These are phyloP conservation scores for Palythoa grandiflora DNA, from an alignment of 92 coral and sea anemone species.

Conservation along the genomic window DNA sequence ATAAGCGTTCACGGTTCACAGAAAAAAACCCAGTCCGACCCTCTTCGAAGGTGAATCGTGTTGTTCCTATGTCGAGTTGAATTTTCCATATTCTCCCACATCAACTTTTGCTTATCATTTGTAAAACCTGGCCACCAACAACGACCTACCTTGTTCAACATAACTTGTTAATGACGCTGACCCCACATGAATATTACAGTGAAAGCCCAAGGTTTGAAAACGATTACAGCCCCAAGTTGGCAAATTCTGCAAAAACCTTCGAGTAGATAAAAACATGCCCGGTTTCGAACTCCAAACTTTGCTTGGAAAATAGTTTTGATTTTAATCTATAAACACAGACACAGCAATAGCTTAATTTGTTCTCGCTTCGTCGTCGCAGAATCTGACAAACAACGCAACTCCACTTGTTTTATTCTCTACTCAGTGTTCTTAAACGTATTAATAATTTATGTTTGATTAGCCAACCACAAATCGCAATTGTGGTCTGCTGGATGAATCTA, in stretches of 20 bases:
- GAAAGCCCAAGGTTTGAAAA: not conserved
- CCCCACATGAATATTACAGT: not conserved
- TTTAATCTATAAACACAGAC: not conserved
- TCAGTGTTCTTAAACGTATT: too few relatives aligned
- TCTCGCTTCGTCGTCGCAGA: too few relatives aligned
- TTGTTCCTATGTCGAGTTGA: not conserved
- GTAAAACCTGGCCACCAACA: conserved; percentile 1
- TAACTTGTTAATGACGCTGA: conserved; percentile 12
- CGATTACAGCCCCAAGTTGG: not conserved
- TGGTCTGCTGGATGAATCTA: too few relatives aligned
- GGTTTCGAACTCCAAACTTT: conserved; percentile 7
- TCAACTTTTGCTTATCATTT: not conserved
- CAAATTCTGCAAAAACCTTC: not conserved
- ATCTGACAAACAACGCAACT: too few relatives aligned
- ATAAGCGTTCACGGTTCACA: too few relatives aligned
- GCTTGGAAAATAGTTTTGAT: not conserved
- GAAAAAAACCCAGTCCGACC: too few relatives aligned
- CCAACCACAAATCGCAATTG: too few relatives aligned
- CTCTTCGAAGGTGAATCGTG: too few relatives aligned
- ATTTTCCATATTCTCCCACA: not conserved
- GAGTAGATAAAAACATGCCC: conserved; percentile 19
- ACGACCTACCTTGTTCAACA: conserved; percentile 35
- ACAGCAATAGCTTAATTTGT: too few relatives aligned
- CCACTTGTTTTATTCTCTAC: too few relatives aligned
- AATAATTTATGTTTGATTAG: too few relatives aligned